Evolutionary conservation across 2,888 invertebrate species (phyloP).

Genomic region (Drosophila ustulata): DNA sequence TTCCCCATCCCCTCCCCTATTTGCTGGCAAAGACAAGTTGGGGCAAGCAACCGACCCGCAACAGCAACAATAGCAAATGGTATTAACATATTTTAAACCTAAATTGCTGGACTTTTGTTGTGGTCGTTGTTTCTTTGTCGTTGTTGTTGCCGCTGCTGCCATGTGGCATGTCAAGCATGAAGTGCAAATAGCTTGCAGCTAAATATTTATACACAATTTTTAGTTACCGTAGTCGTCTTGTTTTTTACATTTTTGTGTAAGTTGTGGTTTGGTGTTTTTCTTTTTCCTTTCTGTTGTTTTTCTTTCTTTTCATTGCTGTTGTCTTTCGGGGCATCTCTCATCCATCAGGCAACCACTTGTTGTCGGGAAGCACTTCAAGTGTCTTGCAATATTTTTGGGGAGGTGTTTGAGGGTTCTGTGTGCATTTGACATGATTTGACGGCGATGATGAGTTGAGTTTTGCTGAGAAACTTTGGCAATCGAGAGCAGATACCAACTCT

Average conservation of each 20-base stretch:
- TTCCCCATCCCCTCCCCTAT: constrained; percentile 24
- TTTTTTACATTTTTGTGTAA: constrained; percentile 11
- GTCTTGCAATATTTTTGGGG: background rate
- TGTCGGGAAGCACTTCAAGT: constrained; percentile 25
- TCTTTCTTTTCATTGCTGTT: background rate
- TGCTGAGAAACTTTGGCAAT: constrained; percentile 13
- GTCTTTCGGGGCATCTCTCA: constrained; percentile 20
- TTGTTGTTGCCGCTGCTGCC: constrained; percentile 38
- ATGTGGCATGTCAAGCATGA: constrained; percentile 76
- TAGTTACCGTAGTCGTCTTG: constrained; percentile 40
- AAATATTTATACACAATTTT: constrained; percentile 74
- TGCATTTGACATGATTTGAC: constrained; percentile 48
- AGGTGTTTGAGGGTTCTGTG: constrained; percentile 7
- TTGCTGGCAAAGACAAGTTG: constrained; percentile 16
- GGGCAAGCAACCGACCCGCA: constrained; percentile 35
- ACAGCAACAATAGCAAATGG: constrained; percentile 50
- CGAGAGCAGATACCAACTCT: background rate
- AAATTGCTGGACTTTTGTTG: constrained; percentile 72
- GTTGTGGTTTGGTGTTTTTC: constrained; percentile 29
- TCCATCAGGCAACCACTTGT: constrained; percentile 47
- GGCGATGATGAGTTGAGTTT: constrained; percentile 20
- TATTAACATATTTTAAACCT: constrained; percentile 76
- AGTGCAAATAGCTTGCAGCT: constrained; percentile 78
- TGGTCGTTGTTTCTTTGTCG: constrained; percentile 45
- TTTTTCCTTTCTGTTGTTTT: constrained; percentile 1